Evolutionary conservation across 2,888 invertebrate species (phyloP), one percentile per base, ranked within the genome.

Genomic region (Hyppa rectilinea): DNA sequence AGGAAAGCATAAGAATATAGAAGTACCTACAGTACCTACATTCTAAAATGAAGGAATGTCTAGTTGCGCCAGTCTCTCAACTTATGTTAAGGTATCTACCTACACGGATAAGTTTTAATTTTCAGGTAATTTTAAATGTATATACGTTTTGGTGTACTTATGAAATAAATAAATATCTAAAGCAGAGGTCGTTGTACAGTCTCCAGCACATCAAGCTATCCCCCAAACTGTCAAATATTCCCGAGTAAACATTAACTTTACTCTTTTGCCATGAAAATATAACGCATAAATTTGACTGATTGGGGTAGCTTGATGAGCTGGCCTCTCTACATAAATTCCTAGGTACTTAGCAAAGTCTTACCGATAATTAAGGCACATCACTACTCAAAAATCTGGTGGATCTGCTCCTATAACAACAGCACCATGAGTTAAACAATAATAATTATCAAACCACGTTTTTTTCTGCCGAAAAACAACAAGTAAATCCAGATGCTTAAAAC

Each of bases 381-480:
- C 1, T 9, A 7, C n/a, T 23, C 2, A 23, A 34, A 20, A 34
- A 31, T 38, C 2, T 12, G 31, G 1, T 17, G 1, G 14, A 38
- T n/a, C 14, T 4, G 12, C 10, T 29, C 14, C 10, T n/a, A 17
- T 9, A 29, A 59, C n/a, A 61, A n/a, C 12, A 38, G 1, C 10
- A 29, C 38, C 38, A 14, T 31, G 20, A 31, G 62, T 40, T 12
- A 23, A 9, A 43, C 14, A 63, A 36, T 36, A n/a, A 10, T 5
- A 56, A 2, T 0, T 1, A 26, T 36, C n/a, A 40, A n/a, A 31
- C 12, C 1, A 61, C 38, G 9, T 59, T 53, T 17, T 14, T 56
- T 45, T 50, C 50, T 43, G 34, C 47, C 2, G 23, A 63, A 66
- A 68, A 66, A 67, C 53, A 73, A 53, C 62, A 58, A 58, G 67